phyloP scores from a whole-genome alignment of 2,797 vertebrate genomes.

The Crenichthys baileyi region DNA sequence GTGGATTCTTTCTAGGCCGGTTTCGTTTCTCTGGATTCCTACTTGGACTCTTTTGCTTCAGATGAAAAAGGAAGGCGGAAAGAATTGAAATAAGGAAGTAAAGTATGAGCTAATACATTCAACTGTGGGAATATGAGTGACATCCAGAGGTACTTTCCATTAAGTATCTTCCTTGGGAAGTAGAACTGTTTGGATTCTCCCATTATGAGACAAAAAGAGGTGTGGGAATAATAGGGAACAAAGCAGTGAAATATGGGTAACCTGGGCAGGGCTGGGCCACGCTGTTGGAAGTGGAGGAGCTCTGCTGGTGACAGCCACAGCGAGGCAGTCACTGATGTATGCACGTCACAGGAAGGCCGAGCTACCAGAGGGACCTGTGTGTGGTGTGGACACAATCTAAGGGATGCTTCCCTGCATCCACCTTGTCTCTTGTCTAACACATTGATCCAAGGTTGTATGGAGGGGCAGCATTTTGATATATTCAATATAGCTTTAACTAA shows the following conservation, averaged over 20 bases:
- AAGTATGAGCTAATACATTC: conserved; percentile 23
- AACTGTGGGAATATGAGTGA: conserved; percentile 6
- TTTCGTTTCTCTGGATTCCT: conserved; percentile 62
- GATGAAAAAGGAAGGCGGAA: conserved; percentile 13
- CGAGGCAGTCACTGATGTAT: conserved; percentile 48
- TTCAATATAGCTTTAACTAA: conserved; percentile 14
- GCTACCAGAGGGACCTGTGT: conserved; percentile 57
- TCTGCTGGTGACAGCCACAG: conserved; percentile 37
- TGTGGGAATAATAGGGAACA: conserved; percentile 48
- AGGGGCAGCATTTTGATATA: conserved; percentile 7
- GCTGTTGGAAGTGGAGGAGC: conserved; percentile 39
- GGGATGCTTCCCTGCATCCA: conserved; percentile 47
- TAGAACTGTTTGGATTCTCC: conserved; percentile 26
- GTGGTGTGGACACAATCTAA: conserved; percentile 42
- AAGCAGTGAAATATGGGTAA: conserved; percentile 58
- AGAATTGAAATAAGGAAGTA: conserved; percentile 28
- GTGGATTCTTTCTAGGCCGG: conserved; percentile 65
- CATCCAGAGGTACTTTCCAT: conserved; percentile 20
- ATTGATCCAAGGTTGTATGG: conserved; percentile 29
- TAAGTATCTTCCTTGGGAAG: conserved; percentile 33
- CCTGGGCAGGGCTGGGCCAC: conserved; percentile 62
- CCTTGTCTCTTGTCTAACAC: conserved; percentile 30
- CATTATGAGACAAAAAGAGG: conserved; percentile 28
- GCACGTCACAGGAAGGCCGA: conserved; percentile 68
- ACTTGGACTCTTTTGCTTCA: conserved; percentile 23